Evolutionary conservation across 2,888 invertebrate genomes (phyloP), one percentile per base, ranked within the genome.

Genomic region (Synergus itoensis): DNA sequence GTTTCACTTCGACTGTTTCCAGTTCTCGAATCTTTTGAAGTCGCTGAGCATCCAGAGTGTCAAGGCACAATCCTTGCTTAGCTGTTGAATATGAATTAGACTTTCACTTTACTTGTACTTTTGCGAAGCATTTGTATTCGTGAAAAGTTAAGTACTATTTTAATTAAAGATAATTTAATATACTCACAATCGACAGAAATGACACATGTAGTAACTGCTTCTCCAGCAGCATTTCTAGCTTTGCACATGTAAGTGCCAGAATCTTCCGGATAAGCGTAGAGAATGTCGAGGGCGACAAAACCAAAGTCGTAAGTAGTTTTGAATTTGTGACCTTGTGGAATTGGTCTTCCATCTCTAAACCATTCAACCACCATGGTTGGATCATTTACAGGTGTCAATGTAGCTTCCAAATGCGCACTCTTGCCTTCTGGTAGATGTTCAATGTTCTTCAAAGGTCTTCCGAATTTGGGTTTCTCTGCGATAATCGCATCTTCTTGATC

Each of bases 281-380:
- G 94, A 87, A 99, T 97, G 91, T 99, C 99, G 87, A 99, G 93
- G 48, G 99, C 98, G 41, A 99, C 99, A 91, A 97, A 99, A 83
- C 99, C 99, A 92, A 99, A 99, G 92, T 99, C 99, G 90, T 98
- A 97, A 3, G 97, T 97, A 4, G 98, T 98, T 92, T 98, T 98
- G 93, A 99, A 99, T 84, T 99, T 95, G 92, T 99, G 99, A 75
- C 99, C 98, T 90, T 96, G 96, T 89, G 97, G 96, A 88, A 99
- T 95, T 3, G 99, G 98, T 88, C 96, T 94, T 77, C 98, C 99
- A 93, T 99, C 98, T 92, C 98, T 97, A 93, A 95, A 99, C 99
- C 99, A 99, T 93, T 99, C 99, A 12, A 99, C 98, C 86, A 96
- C 96, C 99, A 99, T 99, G 11, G 98, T 98, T 5, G 99, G 98